Evolutionary conservation across 1,140 invertebrate species (phyloP).

Genomic region (Lutraria rhynchaena): DNA sequence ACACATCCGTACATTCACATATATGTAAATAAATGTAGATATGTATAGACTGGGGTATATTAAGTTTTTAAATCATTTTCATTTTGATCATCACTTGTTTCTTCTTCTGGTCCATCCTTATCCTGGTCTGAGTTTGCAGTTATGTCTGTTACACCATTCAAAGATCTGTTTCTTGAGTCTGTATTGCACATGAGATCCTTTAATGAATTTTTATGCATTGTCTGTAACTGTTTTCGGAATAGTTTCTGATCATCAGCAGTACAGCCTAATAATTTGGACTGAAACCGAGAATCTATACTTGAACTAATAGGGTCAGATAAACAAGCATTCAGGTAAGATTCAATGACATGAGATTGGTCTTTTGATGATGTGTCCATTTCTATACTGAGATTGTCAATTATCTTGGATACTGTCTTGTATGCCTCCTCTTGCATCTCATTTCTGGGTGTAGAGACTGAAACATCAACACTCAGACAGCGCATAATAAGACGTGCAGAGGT

Average conservation of each 20-base stretch:
- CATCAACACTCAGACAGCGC: slow-evolving; percentile 66
- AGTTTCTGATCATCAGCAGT: slow-evolving; percentile 68
- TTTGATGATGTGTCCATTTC: slow-evolving; percentile 17
- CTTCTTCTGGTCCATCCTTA: too few species aligned
- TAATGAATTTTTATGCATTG: slow-evolving; percentile 1
- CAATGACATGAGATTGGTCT: slow-evolving; percentile 20
- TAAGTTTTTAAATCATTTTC: too few species aligned
- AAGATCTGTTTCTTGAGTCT: background rate
- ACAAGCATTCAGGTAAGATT: slow-evolving; percentile 67
- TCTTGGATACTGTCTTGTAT: slow-evolving; percentile 48
- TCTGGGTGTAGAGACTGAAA: slow-evolving; percentile 65
- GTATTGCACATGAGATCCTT: background rate
- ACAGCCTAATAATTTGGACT: slow-evolving; percentile 64
- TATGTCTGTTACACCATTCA: background rate
- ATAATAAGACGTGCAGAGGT: slow-evolving; percentile 66
- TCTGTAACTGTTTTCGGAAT: slow-evolving; percentile 54
- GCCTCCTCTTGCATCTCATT: slow-evolving; percentile 64
- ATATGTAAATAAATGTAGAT: too few species aligned
- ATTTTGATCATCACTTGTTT: too few species aligned
- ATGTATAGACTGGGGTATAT: too few species aligned
- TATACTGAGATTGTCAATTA: slow-evolving; percentile 54
- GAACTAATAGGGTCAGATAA: slow-evolving; percentile 55
- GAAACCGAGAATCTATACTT: slow-evolving; percentile 63
- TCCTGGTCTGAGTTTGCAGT: too few species aligned
- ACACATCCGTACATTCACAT: too few species aligned